Evolutionary conservation across 2,797 vertebrate species (phyloP), one percentile per base, ranked within the genome.

Genomic region (Gobionotothen gibberifrons): DNA sequence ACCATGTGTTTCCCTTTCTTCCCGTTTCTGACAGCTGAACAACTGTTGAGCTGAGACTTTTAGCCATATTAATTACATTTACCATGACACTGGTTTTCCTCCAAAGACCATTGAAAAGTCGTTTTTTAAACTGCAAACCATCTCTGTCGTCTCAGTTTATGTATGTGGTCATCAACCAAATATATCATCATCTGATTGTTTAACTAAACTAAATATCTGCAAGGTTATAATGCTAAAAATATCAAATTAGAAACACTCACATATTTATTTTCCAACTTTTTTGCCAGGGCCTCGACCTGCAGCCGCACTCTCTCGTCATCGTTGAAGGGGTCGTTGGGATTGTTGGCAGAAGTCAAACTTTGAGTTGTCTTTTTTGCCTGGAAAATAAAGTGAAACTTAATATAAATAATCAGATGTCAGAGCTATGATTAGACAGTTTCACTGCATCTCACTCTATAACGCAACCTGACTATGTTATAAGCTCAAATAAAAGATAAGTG

Each of bases 211-310:
- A 57, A 40, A 60, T 39, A 11, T 43, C 1, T 3, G 49, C 5
- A 14, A 3, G 3, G 15, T 15, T 53, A 14, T 48, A 42, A 70
- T 52, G 48, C 9, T 2, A 46, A 69, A 3, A 19, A 16, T 7
- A 60, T 21, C 21, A 19, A 4, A 69, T 19, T 14, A 12, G 6
- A 36, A 36, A 36, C 8, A 97, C 98, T 97, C 89, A 99, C 98
- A 8, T 99, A 99, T 99, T 98, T 99, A 90, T 94, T 95, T 91
- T 99, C 97, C 82, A 98, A 97, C 93, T 97, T 98, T 93, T 96
- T 98, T 40, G 97, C 96, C 90, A 98, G 78, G 69, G 95, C 94
- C 93, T 98, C 97, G 6, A 97, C 94, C 92, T 96, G 93, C 63
- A 95, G 94, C 64, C 94, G 94, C 81, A 99, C 96, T 72, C 79